phyloP scores from a whole-genome alignment of 1,140 invertebrate genomes.

The Alviniconcha marisindica region DNA sequence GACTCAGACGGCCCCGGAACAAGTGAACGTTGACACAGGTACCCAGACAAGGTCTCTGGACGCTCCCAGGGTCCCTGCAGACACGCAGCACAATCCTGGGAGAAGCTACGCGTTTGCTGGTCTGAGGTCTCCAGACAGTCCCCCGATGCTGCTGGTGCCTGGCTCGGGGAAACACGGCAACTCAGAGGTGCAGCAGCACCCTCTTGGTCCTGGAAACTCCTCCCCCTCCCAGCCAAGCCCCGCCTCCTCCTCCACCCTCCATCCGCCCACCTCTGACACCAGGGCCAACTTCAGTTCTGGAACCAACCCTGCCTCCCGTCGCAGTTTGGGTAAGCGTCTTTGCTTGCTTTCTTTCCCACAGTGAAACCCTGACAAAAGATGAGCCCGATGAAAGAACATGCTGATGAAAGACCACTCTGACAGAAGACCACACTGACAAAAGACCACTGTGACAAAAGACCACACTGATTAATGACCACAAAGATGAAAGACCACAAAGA shows the following conservation, averaged over 20 bases:
- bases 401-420: too few species aligned
- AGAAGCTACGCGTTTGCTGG: not conserved
- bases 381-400: too few species aligned
- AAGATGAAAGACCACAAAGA: too few species aligned
- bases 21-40: not conserved
- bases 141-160: not conserved
- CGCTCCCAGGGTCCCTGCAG: not conserved
- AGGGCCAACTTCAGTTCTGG: not conserved
- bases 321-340: slow-evolving; percentile 8
- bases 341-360: slow-evolving; percentile 65
- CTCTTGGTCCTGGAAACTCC: not conserved
- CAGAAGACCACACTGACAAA: too few species aligned
- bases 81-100: not conserved
- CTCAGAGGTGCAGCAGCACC: not conserved
- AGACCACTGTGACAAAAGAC: too few species aligned
- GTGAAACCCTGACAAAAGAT: too few species aligned
- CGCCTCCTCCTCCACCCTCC: slow-evolving; percentile 5
- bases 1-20: slow-evolving; percentile 1
- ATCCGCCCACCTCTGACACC: not conserved
- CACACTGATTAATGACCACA: too few species aligned
- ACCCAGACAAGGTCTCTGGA: not conserved
- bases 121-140: not conserved
- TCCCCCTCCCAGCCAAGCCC: slow-evolving; percentile 11
- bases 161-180: not conserved
- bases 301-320: not conserved